Percentiles rank a stretch among this genome's conserved stretches.
phyloP scores from a whole-genome alignment of 1,140 invertebrate species.

The Gonatopus flavifemur region DNA sequence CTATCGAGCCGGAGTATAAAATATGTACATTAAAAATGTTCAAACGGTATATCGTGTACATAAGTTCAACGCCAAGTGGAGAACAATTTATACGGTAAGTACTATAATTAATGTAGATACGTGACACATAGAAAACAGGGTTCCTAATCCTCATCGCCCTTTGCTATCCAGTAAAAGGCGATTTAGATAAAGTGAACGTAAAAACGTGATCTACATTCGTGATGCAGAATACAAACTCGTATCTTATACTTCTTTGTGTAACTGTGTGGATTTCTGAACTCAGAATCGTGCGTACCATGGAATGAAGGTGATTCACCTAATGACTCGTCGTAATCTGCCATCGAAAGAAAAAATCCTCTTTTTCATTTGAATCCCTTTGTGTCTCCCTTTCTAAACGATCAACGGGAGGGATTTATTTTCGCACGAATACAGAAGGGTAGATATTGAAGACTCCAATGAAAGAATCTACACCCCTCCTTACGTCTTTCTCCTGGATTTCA shows the following conservation, averaged over 20 bases:
- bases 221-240: slow-evolving; percentile 32
- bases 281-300: slow-evolving; percentile 9
- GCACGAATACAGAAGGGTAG: too few species aligned
- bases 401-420: slow-evolving; percentile 26
- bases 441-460: too few species aligned
- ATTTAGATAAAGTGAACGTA: background rate
- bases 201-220: slow-evolving; percentile 30
- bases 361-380: slow-evolving; percentile 21
- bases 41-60: too few species aligned
- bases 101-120: slow-evolving; percentile 18
- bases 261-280: slow-evolving; percentile 2
- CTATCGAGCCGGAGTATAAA: too few species aligned
- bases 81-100: slow-evolving; percentile 25
- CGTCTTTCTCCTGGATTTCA: too few species aligned
- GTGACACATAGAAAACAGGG: background rate
- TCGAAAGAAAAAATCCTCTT: slow-evolving; percentile 22
- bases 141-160: background rate
- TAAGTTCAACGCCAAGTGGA: slow-evolving; percentile 6
- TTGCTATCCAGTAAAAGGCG: background rate
- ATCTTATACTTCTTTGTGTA: slow-evolving; percentile 15
- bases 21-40: too few species aligned
- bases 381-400: slow-evolving; percentile 23
- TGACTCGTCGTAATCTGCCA: slow-evolving; percentile 23
- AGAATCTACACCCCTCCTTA: too few species aligned
- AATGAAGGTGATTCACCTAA: slow-evolving; percentile 28